phyloP scores from a whole-genome alignment of 2,113 vertebrate genomes.

The Crotalus tigris region DNA sequence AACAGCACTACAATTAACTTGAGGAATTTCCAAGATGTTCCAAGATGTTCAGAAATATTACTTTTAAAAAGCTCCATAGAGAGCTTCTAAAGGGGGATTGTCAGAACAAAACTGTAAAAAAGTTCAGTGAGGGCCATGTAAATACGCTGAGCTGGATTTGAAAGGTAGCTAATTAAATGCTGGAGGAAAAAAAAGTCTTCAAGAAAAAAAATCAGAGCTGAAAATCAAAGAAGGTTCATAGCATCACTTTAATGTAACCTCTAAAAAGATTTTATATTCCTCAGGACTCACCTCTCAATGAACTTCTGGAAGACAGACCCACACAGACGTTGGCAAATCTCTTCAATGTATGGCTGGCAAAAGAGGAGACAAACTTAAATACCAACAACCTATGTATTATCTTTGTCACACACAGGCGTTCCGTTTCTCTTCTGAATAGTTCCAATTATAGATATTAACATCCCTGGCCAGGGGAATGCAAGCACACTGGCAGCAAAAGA shows the following conservation, averaged over 20 bases:
- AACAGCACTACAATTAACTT: neutral
- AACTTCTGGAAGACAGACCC: conserved; percentile 76
- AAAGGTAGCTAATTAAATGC: neutral
- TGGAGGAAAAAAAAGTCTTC: neutral
- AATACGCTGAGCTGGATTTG: neutral
- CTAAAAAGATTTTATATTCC: neutral
- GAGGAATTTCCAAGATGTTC: neutral
- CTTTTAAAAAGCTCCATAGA: neutral
- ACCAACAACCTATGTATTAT: neutral
- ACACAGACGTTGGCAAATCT: conserved; percentile 75
- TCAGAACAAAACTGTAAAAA: neutral
- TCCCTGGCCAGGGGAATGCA: neutral
- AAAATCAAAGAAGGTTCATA: neutral
- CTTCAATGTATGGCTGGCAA: conserved; percentile 74
- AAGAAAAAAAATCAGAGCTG: neutral
- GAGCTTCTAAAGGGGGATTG: neutral
- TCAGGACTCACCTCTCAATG: conserved; percentile 72
- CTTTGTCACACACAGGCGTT: neutral
- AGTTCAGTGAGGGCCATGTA: neutral
- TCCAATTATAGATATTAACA: neutral
- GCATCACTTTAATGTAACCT: neutral
- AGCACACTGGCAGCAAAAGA: neutral
- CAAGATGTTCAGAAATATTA: neutral
- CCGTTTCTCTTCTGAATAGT: neutral
- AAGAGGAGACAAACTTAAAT: conserved; percentile 15